Conservation (phyloP, 2,797 vertebrate genomes). For the Ammospiza maritima region DNA sequence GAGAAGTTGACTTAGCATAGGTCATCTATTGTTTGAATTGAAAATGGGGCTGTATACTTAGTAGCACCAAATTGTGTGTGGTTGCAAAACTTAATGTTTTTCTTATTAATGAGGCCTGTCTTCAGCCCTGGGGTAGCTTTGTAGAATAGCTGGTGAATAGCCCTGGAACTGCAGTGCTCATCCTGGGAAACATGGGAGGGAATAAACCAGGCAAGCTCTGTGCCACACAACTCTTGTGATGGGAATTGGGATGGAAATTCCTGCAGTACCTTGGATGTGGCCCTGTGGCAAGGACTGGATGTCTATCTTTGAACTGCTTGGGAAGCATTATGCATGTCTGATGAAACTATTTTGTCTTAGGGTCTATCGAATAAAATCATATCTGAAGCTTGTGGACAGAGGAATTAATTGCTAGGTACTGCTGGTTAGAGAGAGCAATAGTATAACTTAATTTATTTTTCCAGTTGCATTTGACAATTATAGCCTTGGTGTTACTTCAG, state of each 20-base stretch:
- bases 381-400: neutral
- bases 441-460: neutral
- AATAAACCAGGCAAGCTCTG: rapidly evolving
- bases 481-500: neutral
- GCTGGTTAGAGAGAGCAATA: neutral
- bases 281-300: neutral
- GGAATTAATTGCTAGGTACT: neutral
- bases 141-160: neutral
- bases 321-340: neutral
- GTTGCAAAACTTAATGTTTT: neutral
- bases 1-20: neutral
- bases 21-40: neutral
- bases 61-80: too few species aligned
- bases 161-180: neutral
- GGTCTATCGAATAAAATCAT: rapidly evolving
- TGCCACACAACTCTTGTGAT: rapidly evolving
- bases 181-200: neutral
- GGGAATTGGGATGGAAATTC: neutral
- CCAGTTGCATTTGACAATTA: neutral
- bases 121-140: neutral
- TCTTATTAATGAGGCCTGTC: neutral
- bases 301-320: neutral
- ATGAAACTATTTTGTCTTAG: neutral
- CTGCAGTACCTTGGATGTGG: too few species aligned
- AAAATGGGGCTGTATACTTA: neutral